Conservation (phyloP, 1,140 invertebrate genomes). For the Agrilus planipennis region DNA sequence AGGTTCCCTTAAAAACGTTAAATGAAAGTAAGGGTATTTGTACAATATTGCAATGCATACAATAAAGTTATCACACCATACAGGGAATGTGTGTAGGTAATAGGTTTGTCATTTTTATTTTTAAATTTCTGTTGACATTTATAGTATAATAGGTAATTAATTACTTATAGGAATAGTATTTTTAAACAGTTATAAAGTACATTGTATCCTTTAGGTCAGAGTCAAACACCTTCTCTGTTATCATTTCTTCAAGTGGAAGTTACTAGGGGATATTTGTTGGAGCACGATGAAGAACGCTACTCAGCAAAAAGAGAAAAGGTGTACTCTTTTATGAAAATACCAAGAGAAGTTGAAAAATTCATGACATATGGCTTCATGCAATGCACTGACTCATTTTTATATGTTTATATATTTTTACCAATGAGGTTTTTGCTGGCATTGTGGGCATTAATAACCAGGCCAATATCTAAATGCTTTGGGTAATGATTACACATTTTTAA, state of each 20-base stretch:
- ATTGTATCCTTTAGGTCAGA: slow-evolving; percentile 26
- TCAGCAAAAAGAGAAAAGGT: slow-evolving; percentile 88
- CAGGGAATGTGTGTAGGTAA: too few relatives aligned
- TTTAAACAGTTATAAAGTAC: slow-evolving; percentile 4
- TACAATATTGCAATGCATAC: too few relatives aligned
- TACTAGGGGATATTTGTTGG: slow-evolving; percentile 79
- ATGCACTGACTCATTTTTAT: slow-evolving; percentile 96
- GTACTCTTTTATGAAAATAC: slow-evolving; percentile 95
- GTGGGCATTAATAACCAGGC: slow-evolving; percentile 62
- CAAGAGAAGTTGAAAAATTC: slow-evolving; percentile 84
- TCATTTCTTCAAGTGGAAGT: slow-evolving; percentile 79
- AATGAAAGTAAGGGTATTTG: too few relatives aligned
- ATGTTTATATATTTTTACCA: slow-evolving; percentile 96
- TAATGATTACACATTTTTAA: slow-evolving; percentile 28
- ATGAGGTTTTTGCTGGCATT: slow-evolving; percentile 79
- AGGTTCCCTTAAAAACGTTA: too few relatives aligned
- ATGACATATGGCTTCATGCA: slow-evolving; percentile 94
- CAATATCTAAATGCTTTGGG: slow-evolving; percentile 60
- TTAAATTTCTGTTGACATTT: too few relatives aligned
- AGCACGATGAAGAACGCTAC: slow-evolving; percentile 90
- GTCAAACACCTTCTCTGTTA: slow-evolving; percentile 45
- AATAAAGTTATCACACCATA: too few relatives aligned
- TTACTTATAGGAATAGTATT: too few relatives aligned
- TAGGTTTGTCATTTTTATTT: slow-evolving; percentile 4
- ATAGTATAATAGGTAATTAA: too few relatives aligned